Base-by-base conservation (phyloP, 2,888 invertebrate species). In the Colostygia pectinataria region DNA sequence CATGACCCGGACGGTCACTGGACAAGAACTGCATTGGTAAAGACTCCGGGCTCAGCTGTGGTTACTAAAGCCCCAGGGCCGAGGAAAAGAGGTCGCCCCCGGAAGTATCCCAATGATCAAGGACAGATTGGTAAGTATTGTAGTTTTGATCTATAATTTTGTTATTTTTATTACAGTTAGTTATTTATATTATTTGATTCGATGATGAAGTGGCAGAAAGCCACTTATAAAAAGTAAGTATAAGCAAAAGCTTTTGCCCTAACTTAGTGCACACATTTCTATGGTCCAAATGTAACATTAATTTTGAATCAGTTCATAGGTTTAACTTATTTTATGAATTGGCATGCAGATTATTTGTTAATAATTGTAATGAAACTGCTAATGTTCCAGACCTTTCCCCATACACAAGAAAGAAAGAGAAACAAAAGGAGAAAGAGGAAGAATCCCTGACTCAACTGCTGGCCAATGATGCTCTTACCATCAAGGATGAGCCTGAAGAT, bases 91-190 rank as follows among this genome's bases (percentile, higher is more conserved):
- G 91, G 91, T 1, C 68, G 91, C 0, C 91, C 91, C 5, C 68
- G 90, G 47, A 91, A 91, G 55, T 91, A 90, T 62, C 90, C 89
- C 1, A 87, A 91, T 74, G 79, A 87, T 42, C 84, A 84, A 32
- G 91, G 91, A 5, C 75, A 83, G 54, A 91, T 91, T 53, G 82
- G 91, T 91, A 28, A 38, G 8, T 7, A 32, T 14, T 20, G n/a
- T n/a, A n/a, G n/a, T n/a, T n/a, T n/a, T n/a, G n/a, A n/a, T n/a
- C n/a, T n/a, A n/a, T n/a, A n/a, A n/a, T n/a, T n/a, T n/a, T n/a
- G n/a, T n/a, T n/a, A n/a, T n/a, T n/a, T n/a, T n/a, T n/a, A n/a
- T n/a, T n/a, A n/a, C n/a, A n/a, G n/a, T n/a, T n/a, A n/a, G n/a
- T n/a, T n/a, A n/a, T n/a, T n/a, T n/a, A n/a, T n/a, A n/a, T n/a